phyloP scores from a whole-genome alignment of 2,113 vertebrate species.

The Corydoras sp. region DNA sequence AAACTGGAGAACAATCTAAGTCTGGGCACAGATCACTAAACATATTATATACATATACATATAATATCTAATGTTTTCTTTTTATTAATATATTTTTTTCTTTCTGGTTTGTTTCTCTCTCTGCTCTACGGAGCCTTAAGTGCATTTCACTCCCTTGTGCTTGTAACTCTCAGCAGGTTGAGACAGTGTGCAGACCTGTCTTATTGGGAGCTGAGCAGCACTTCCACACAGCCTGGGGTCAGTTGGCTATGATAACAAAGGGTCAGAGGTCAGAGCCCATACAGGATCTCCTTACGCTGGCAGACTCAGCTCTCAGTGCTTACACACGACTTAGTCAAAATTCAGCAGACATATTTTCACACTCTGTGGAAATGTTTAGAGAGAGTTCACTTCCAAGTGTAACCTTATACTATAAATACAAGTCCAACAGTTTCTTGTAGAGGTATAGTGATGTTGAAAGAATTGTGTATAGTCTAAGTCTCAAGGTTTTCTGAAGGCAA shows the following conservation, averaged over 20 bases:
- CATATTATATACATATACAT: too few relatives aligned
- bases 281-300: slow-evolving; percentile 32
- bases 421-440: too few relatives aligned
- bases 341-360: background rate
- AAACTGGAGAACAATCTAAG: too few relatives aligned
- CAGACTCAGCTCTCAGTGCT: slow-evolving; percentile 18
- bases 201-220: slow-evolving; percentile 45
- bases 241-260: slow-evolving; percentile 41
- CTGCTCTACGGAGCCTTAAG: background rate
- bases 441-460: too few relatives aligned
- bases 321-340: slow-evolving; percentile 22
- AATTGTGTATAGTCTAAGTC: too few relatives aligned
- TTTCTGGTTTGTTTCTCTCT: too few relatives aligned
- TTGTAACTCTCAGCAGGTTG: slow-evolving; percentile 27
- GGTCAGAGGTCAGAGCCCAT: slow-evolving; percentile 44
- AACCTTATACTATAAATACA: background rate
- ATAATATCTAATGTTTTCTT: too few relatives aligned
- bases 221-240: slow-evolving; percentile 41
- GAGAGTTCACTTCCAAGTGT: slow-evolving; percentile 7
- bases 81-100: too few relatives aligned
- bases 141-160: background rate
- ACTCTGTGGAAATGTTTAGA: slow-evolving; percentile 1
- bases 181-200: slow-evolving; percentile 48
- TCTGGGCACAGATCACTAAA: too few relatives aligned
- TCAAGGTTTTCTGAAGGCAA: too few relatives aligned